Conservation (phyloP, 2,113 vertebrate species). For the Butorides virescens region DNA sequence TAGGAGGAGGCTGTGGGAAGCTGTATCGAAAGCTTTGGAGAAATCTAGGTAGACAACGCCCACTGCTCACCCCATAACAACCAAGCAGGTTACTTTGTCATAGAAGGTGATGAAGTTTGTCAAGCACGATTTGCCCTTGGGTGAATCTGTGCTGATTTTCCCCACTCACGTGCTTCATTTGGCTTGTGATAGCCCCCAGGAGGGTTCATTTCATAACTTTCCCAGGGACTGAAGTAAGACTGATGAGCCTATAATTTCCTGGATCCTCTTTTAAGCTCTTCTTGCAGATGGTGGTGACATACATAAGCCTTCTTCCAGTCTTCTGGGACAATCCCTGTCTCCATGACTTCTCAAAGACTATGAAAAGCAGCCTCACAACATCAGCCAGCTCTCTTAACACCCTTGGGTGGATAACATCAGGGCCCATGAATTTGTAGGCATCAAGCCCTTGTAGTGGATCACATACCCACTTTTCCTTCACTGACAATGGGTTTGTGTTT, state of each 20-base stretch:
- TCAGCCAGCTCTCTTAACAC: not conserved
- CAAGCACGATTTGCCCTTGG: too few species aligned
- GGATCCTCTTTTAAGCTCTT: not conserved
- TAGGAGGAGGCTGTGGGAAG: too few species aligned
- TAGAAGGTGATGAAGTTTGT: too few species aligned
- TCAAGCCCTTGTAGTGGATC: not conserved
- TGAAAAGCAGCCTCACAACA: not conserved
- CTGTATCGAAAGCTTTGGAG: too few species aligned
- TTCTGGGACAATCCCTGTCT: not conserved
- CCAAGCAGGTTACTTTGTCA: too few species aligned
- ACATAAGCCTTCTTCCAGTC: not conserved
- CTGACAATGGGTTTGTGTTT: too few species aligned
- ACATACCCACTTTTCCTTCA: not conserved
- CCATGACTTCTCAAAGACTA: not conserved
- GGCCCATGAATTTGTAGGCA: not conserved
- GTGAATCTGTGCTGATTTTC: too few species aligned
- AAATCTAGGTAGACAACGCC: too few species aligned
- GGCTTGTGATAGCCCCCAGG: too few species aligned
- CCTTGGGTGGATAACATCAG: not conserved
- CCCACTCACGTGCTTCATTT: too few species aligned
- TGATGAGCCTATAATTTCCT: not conserved
- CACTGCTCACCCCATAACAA: too few species aligned
- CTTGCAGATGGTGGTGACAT: not conserved
- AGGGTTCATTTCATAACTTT: too few species aligned
- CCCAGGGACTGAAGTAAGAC: not conserved